These are phyloP conservation scores for Stenopsyche tienmushanensis DNA, from an alignment of 1,140 invertebrate genomes.

Conservation along the genomic window DNA sequence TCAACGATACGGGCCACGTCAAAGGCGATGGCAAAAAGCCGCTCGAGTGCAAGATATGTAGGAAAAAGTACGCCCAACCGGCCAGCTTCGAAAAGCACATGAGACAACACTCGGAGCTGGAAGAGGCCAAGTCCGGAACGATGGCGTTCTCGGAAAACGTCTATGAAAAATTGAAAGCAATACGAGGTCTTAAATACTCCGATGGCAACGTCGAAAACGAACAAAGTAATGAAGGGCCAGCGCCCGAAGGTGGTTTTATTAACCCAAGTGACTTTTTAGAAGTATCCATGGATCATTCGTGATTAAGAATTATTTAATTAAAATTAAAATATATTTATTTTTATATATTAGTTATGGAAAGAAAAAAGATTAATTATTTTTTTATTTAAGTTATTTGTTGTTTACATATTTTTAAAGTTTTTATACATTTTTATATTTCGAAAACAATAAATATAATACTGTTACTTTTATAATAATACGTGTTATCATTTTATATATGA, in stretches of 20 bases:
- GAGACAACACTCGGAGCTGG: conserved; percentile 37
- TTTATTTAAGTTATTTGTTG: conserved; percentile 42
- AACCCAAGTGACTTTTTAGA: conserved; percentile 41
- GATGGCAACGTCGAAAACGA: conserved; percentile 11
- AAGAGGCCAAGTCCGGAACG: conserved; percentile 22
- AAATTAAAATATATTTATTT: conserved; percentile 40
- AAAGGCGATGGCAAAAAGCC: conserved; percentile 29
- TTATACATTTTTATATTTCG: conserved; percentile 42
- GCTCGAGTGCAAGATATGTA: conserved; percentile 36
- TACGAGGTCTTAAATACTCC: conserved; percentile 8
- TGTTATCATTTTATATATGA: conserved; percentile 13
- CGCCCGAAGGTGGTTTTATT: conserved; percentile 29
- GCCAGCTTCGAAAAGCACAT: conserved; percentile 41
- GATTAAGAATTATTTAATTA: conserved; percentile 35
- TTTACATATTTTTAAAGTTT: conserved; percentile 40
- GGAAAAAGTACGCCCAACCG: conserved; percentile 40
- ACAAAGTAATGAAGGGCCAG: conserved; percentile 21
- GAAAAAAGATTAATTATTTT: conserved; percentile 32
- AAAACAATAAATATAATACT: conserved; percentile 41
- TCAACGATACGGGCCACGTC: not conserved
- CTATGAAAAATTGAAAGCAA: conserved; percentile 5
- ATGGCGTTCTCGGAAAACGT: conserved; percentile 22
- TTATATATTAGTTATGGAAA: conserved; percentile 38
- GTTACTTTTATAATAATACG: conserved; percentile 34
- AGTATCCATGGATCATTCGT: conserved; percentile 40